phyloP scores from a whole-genome alignment of 2,797 vertebrate species.

The Triplophysa yarkandensis region DNA sequence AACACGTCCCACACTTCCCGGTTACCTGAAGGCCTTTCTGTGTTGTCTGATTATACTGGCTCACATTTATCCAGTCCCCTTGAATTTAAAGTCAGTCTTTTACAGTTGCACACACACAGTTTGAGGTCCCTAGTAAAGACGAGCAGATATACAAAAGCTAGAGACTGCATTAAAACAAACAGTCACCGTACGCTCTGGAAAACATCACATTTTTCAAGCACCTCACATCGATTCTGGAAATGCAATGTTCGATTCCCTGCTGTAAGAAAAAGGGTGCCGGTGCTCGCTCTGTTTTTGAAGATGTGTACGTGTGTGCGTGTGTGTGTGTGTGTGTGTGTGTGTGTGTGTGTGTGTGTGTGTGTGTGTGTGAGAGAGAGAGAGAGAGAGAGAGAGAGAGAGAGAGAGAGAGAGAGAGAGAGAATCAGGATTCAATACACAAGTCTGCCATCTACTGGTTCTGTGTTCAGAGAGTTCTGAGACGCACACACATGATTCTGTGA shows the following conservation, averaged over 20 bases:
- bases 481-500: constrained; percentile 41
- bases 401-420: constrained; percentile 63
- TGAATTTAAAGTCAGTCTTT: constrained; percentile 9
- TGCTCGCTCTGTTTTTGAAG: constrained; percentile 62
- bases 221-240: constrained; percentile 65
- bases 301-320: constrained; percentile 55
- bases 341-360: constrained; percentile 59
- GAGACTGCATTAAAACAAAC: constrained; percentile 63
- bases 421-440: constrained; percentile 66
- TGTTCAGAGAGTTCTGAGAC: constrained; percentile 16
- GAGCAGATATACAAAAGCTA: constrained; percentile 8
- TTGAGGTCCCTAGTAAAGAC: constrained; percentile 2
- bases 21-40: not conserved
- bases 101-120: not conserved
- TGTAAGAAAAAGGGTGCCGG: constrained; percentile 54
- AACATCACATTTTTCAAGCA: constrained; percentile 62
- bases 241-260: constrained; percentile 68
- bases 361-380: constrained; percentile 59
- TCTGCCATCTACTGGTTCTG: constrained; percentile 76
- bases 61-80: not conserved
- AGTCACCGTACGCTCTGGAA: constrained; percentile 60
- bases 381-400: constrained; percentile 60
- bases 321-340: constrained; percentile 60
- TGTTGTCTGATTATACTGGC: not conserved
- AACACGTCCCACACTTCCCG: not conserved